Conservation (phyloP, 1,140 invertebrate genomes). For the Papilio machaon region DNA sequence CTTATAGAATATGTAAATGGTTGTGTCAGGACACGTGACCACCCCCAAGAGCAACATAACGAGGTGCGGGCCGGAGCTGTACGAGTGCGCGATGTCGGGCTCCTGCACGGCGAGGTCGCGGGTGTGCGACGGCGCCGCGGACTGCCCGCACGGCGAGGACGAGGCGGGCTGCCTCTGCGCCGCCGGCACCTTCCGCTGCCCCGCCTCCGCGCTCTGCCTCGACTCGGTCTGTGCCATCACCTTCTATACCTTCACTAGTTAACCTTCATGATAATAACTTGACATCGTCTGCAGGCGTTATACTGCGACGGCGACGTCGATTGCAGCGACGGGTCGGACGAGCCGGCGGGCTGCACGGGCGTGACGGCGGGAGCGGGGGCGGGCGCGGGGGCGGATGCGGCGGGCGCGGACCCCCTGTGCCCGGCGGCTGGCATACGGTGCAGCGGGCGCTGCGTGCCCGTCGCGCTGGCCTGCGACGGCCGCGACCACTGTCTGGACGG, state of each 20-base stretch:
- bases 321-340: slow-evolving; percentile 91
- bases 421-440: slow-evolving; percentile 50
- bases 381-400: slow-evolving; percentile 28
- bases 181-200: slow-evolving; percentile 84
- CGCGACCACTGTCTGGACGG: slow-evolving; percentile 89
- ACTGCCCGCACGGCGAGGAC: slow-evolving; percentile 86
- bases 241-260: slow-evolving; percentile 47
- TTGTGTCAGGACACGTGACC: slow-evolving; percentile 39
- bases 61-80: slow-evolving; percentile 49
- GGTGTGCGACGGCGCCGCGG: slow-evolving; percentile 90
- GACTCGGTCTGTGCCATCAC: slow-evolving; percentile 64
- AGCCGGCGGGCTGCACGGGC: slow-evolving; percentile 86
- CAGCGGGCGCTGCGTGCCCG: slow-evolving; percentile 85
- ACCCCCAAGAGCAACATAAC: slow-evolving; percentile 46
- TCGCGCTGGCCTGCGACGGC: slow-evolving; percentile 79
- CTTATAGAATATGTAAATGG: neutral
- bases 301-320: slow-evolving; percentile 93
- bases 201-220: slow-evolving; percentile 75
- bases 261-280: neutral
- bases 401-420: slow-evolving; percentile 38
- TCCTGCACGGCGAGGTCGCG: slow-evolving; percentile 82
- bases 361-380: slow-evolving; percentile 14
- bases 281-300: slow-evolving; percentile 82
- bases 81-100: slow-evolving; percentile 50
- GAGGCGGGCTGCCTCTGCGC: slow-evolving; percentile 78